Evolutionary conservation across 2,113 vertebrate species (phyloP).

Genomic region (Cygnus atratus): DNA sequence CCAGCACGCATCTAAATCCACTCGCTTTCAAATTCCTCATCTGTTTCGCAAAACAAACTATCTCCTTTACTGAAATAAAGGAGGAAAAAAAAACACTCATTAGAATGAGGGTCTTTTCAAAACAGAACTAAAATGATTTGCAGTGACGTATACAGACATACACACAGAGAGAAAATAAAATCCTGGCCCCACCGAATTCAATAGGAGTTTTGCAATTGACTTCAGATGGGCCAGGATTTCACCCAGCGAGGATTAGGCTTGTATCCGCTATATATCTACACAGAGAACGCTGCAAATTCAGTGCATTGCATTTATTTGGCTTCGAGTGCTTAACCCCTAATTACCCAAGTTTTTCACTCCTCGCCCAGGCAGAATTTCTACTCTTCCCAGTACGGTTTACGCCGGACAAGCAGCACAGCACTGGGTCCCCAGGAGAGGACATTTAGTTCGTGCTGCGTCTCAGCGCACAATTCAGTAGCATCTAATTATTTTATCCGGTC

Average conservation of each 20-base stretch:
- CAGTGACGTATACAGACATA: slow-evolving; percentile 37
- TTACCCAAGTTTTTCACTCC: slow-evolving; percentile 13
- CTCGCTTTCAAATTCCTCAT: slow-evolving; percentile 47
- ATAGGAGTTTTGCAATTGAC: slow-evolving; percentile 65
- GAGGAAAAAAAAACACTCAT: slow-evolving; percentile 21
- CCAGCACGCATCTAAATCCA: neutral
- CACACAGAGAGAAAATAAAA: slow-evolving; percentile 55
- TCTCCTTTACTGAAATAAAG: slow-evolving; percentile 45
- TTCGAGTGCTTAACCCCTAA: slow-evolving; percentile 34
- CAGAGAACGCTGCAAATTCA: slow-evolving; percentile 37
- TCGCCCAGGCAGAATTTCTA: neutral
- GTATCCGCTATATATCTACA: slow-evolving; percentile 28
- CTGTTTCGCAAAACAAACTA: slow-evolving; percentile 55
- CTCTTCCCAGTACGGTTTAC: neutral
- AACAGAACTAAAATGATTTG: slow-evolving; percentile 44
- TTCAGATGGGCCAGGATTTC: slow-evolving; percentile 66
- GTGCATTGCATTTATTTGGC: slow-evolving; percentile 44
- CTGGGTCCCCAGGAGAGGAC: neutral
- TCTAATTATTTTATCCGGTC: slow-evolving; percentile 63
- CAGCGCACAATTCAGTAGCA: slow-evolving; percentile 56
- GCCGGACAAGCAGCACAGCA: neutral
- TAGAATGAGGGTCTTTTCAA: slow-evolving; percentile 41
- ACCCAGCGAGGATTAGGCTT: slow-evolving; percentile 50
- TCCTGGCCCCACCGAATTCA: slow-evolving; percentile 62
- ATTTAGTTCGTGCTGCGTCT: slow-evolving; percentile 35